Base-by-base conservation (phyloP, 2,113 vertebrate species). In the Takifugu bimaculatus region DNA sequence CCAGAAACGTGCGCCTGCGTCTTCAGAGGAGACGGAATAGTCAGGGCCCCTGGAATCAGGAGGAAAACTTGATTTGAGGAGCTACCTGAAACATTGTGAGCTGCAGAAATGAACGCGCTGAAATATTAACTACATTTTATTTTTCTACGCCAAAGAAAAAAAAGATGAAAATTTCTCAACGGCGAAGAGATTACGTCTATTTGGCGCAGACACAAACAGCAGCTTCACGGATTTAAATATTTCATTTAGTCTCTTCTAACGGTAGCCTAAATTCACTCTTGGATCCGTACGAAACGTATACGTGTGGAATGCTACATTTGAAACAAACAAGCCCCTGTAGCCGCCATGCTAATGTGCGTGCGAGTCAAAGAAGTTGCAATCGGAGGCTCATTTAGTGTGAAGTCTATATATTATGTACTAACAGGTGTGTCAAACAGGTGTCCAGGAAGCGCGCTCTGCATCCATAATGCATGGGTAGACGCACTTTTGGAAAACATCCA, bases 391-490 rank as follows among this genome's bases (percentile, higher is more conserved):
- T 70, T 74, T 69, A 54, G 69, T 51, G 71, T 71, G 27, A 44
- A 47, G 55, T 70, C 50, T 54, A 28, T 56, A 59, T 35, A 67
- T 72, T 60, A 26, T 78, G 63, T 52, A 45, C 74, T 57, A 84
- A 85, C 85, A 89, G 87, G 83, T 88, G 85, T 87, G 53, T 61
- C 60, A 74, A 88, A 84, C 83, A 89, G 85, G 86, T 91, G 88
- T 88, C 70, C 81, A 80, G 81, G 88, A 89, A 85, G 77, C 68
- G 26, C 42, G 45, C 64, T 35, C 70, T 55, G 55, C 62, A 49
- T 70, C 70, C 55, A 54, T 79, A 82, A 86, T 82, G 65, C 49
- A 64, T 62, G 68, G 68, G 67, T 83, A 60, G 67, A 57, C 59
- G 32, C 51, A 62, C 62, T 75, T 79, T 74, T 75, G 57, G 68